Evolutionary conservation across 2,888 invertebrate species (phyloP).

Genomic region (Fissipunctia ypsillon): DNA sequence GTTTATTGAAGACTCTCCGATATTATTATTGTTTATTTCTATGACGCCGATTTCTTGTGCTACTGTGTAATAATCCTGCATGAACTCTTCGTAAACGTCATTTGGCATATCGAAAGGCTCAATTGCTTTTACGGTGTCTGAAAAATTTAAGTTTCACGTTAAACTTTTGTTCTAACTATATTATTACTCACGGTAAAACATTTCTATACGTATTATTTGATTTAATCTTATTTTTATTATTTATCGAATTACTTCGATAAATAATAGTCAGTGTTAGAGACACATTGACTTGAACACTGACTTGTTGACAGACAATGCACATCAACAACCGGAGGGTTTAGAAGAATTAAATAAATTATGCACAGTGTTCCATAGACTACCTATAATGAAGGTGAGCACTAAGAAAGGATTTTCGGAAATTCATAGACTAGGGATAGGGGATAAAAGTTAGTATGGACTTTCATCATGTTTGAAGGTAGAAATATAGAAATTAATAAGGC

Average conservation of each 20-base stretch:
- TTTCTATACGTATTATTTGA: neutral
- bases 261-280: too few relatives aligned
- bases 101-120: slow-evolving; percentile 65
- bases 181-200: neutral
- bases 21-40: slow-evolving; percentile 45
- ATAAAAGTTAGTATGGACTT: neutral
- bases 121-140: slow-evolving; percentile 61
- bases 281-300: neutral
- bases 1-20: slow-evolving; percentile 38
- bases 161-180: neutral
- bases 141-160: slow-evolving; percentile 14
- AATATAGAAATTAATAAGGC: neutral
- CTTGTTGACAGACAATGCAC: neutral
- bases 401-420: neutral
- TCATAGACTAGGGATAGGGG: neutral
- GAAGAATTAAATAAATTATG: neutral
- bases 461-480: neutral
- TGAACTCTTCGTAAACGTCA: slow-evolving; percentile 62
- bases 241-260: too few relatives aligned
- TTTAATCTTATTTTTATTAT: neutral
- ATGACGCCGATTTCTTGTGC: slow-evolving; percentile 58
- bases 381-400: too few relatives aligned
- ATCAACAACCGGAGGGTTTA: neutral
- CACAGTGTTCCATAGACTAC: neutral
- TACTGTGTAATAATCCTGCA: slow-evolving; percentile 50